Conservation (phyloP, 2,888 invertebrate species). For the Himalopsyche japonica region DNA sequence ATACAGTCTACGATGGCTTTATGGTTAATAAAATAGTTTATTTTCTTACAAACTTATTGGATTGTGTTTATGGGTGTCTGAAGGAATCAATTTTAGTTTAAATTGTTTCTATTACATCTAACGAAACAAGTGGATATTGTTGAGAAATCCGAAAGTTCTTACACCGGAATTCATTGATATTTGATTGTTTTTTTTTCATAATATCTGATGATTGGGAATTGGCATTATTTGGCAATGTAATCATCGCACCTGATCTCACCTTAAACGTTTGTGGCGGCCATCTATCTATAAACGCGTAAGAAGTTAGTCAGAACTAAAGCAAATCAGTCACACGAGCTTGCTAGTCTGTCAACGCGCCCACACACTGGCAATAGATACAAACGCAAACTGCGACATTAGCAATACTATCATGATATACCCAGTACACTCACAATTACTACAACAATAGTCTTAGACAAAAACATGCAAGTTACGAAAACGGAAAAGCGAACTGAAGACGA, state of each 20-base stretch:
- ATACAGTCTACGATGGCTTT: no score
- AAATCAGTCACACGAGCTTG: conserved; percentile 25
- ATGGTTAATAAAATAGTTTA: no score
- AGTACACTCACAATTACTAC: neutral
- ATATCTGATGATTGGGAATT: neutral
- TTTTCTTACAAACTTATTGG: no score
- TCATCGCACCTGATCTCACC: conserved; percentile 36
- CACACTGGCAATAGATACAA: neutral
- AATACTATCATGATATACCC: neutral
- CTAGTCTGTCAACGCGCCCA: conserved; percentile 25
- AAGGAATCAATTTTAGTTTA: no score
- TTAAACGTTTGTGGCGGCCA: conserved; percentile 33
- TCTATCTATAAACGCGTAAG: conserved; percentile 18
- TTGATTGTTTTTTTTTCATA: neutral
- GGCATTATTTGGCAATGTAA: conserved; percentile 10
- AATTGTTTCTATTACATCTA: no score
- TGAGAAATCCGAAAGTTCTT: neutral
- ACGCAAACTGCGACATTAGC: conserved; percentile 27
- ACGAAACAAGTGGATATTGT: no score
- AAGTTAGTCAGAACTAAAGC: conserved; percentile 22
- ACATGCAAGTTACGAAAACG: neutral
- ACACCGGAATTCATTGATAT: neutral
- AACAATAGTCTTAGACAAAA: neutral
- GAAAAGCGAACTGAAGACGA: neutral
- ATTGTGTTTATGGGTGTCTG: no score